Evolutionary conservation across 2,113 vertebrate genomes (phyloP), one percentile per base, ranked within the genome.

Genomic region (Cephalopholis sonnerati): DNA sequence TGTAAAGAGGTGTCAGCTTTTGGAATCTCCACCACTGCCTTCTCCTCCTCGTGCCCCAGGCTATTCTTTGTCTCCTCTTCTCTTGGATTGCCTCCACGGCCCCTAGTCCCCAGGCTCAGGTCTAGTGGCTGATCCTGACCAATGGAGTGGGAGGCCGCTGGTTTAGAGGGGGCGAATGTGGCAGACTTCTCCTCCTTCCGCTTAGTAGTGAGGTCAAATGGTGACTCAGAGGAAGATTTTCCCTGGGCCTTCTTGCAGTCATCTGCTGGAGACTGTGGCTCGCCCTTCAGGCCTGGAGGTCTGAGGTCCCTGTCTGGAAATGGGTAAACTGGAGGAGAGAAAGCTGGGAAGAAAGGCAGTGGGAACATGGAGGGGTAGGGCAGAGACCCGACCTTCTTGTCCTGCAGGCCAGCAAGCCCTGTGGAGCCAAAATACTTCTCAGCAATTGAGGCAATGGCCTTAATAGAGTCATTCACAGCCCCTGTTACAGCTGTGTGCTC

Each of bases 401-500:
- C 97, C 94, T 98, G 98, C 87, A 99, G 96, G 89, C 98, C 96
- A 90, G 96, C 97, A 91, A 99, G 96, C 95, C 98, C 98, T 84
- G 97, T 97, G 79, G 98, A 99, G 95, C 98, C 98, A 97, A 99
- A 99, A 95, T 99, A 99, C 95, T 99, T 99, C 94, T 99, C 98
- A 87, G 98, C 98, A 94, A 99, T 99, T 93, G 98, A 99, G 89
- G 98, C 98, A 93, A 99, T 99, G 94, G 98, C 98, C 93, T 99
- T 99, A 95, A 99, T 99, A 95, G 98, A 99, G 97, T 99, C 98
- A 95, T 99, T 99, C 89, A 99, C 98, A 85, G 98, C 98, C 93
- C 98, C 98, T 83, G 98, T 98, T 91, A 99, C 98, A 70, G 97
- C 97, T 85, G 97, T 98, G 87, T 97, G 97, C 94, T 99, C 98